Percentiles rank a stretch among this genome's conserved stretches.
Evolutionary conservation across 2,113 vertebrate genomes (phyloP).

Genomic region (Symphodus melops): DNA sequence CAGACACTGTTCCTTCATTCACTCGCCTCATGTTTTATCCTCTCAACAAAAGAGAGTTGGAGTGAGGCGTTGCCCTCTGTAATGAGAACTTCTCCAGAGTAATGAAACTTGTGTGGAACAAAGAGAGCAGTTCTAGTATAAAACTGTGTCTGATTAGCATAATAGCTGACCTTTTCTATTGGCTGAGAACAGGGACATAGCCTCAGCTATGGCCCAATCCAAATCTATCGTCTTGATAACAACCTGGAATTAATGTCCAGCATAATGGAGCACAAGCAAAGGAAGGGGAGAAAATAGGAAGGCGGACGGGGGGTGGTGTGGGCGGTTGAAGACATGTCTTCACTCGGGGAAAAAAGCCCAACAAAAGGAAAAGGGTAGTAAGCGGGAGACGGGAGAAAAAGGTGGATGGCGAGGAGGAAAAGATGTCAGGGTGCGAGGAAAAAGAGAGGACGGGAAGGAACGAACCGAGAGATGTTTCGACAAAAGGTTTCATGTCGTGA

Average conservation of each 20-base stretch:
- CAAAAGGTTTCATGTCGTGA: slow-evolving; percentile 77
- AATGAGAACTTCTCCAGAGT: slow-evolving; percentile 64
- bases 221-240: slow-evolving; percentile 50
- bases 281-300: slow-evolving; percentile 3
- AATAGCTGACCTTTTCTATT: slow-evolving; percentile 74
- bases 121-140: slow-evolving; percentile 64
- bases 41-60: slow-evolving; percentile 48
- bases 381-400: slow-evolving; percentile 9
- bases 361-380: slow-evolving; percentile 38
- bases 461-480: slow-evolving; percentile 60
- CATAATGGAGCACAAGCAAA: slow-evolving; percentile 46
- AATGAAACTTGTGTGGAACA: slow-evolving; percentile 73
- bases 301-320: slow-evolving; percentile 31
- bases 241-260: slow-evolving; percentile 62
- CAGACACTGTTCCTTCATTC: slow-evolving; percentile 43
- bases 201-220: slow-evolving; percentile 38
- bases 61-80: slow-evolving; percentile 51
- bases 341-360: neutral
- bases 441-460: slow-evolving; percentile 10
- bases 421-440: slow-evolving; percentile 33
- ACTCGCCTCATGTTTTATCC: slow-evolving; percentile 45
- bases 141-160: slow-evolving; percentile 69
- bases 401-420: slow-evolving; percentile 38
- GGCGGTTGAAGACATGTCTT: slow-evolving; percentile 32
- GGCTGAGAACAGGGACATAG: slow-evolving; percentile 42